Evolutionary conservation across 2,797 vertebrate genomes (phyloP), one percentile per base, ranked within the genome.

Genomic region (Toxotes lorentzi): DNA sequence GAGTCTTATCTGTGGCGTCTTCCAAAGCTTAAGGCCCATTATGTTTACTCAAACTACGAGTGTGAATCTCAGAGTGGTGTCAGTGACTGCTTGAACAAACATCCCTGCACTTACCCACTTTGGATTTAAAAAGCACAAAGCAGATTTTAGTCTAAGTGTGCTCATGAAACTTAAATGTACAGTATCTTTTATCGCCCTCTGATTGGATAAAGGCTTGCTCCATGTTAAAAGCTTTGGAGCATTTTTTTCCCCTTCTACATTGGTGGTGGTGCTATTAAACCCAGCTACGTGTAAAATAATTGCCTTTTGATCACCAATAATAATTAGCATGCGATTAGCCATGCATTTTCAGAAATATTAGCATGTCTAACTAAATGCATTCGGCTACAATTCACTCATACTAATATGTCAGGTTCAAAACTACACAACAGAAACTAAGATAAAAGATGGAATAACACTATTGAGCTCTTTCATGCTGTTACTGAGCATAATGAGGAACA

Each of bases 21-120:
- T 79, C 64, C 71, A 73, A 61, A 86, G 77, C 82, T 89, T 89
- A 83, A 83, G 73, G 65, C 79, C 86, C 83, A 92, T 93, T 90
- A 91, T 76, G 72, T 75, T 86, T 70, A 88, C 70, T 84, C 79
- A 73, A 70, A 79, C 65, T 67, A 61, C 0, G 54, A 83, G 77
- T 27, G 64, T 88, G 73, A 76, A 65, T 62, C 76, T 84, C 59
- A 85, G 70, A 88, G 65, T 70, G 74, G 76, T 81, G 73, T 78
- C 75, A 81, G 70, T 62, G 58, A 85, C 78, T 70, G 75, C 82
- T 78, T 63, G 56, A 85, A 86, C 81, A 87, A 90, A 91, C 86
- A 84, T 70, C 60, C 54, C 32, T 73, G 58, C 73, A 78, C 76
- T 84, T 75, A 88, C 59, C 58, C 66, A 60, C 72, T 83, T 79